Evolutionary conservation across 2,797 vertebrate genomes (phyloP).

Genomic region (Karalla daura): DNA sequence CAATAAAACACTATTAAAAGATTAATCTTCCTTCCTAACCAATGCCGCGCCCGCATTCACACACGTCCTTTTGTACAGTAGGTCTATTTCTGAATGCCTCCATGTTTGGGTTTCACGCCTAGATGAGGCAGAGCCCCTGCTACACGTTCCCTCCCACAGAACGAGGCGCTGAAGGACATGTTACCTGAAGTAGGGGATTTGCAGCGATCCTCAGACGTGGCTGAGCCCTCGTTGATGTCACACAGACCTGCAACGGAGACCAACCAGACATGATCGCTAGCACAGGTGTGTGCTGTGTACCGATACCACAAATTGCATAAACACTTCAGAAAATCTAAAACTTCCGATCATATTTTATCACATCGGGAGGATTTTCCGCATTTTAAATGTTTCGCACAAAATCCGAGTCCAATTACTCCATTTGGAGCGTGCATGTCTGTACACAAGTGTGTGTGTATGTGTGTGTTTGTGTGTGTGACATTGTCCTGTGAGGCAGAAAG

Average conservation of each 20-base stretch:
- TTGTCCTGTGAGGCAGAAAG: slow-evolving; percentile 68
- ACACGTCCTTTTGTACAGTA: neutral
- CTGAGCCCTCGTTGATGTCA: slow-evolving; percentile 94
- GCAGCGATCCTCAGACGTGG: slow-evolving; percentile 95
- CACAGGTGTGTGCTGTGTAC: no score
- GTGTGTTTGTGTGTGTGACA: slow-evolving; percentile 38
- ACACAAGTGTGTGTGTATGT: slow-evolving; percentile 5
- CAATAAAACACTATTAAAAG: slow-evolving; percentile 25
- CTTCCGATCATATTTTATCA: neutral
- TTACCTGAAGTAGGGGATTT: slow-evolving; percentile 99
- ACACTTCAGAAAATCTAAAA: neutral
- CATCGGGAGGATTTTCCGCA: neutral
- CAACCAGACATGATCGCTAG: neutral
- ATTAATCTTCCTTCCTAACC: slow-evolving; percentile 8
- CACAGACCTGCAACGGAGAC: slow-evolving; percentile 89
- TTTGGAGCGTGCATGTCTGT: slow-evolving; percentile 14
- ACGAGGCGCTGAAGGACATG: slow-evolving; percentile 64
- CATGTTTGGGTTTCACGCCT: slow-evolving; percentile 8
- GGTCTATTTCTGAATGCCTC: neutral
- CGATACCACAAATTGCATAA: no score
- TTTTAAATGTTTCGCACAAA: neutral
- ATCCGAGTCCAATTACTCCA: slow-evolving; percentile 1
- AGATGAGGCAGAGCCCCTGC: slow-evolving; percentile 10
- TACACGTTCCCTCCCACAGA: neutral
- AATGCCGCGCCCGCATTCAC: slow-evolving; percentile 1